A percentile compares a stretch with the other conserved stretches of the same genome.
phyloP scores from a whole-genome alignment of 2,797 vertebrate genomes.

The Poecile montanus region DNA sequence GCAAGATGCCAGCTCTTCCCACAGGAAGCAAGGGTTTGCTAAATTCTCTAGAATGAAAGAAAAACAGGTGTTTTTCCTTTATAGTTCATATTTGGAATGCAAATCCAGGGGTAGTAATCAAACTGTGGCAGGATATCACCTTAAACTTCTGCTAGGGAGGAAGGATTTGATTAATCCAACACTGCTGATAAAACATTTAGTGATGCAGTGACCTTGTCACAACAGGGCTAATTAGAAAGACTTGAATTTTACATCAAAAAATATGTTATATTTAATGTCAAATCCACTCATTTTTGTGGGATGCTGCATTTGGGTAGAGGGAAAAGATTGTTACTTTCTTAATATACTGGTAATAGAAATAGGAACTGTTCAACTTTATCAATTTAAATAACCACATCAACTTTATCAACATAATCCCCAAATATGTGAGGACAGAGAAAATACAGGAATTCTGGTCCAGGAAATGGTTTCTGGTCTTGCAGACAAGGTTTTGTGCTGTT shows the following conservation, averaged over 20 bases:
- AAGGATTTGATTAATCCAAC: neutral
- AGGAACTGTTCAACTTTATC: neutral
- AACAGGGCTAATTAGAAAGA: neutral
- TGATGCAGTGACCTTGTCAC: neutral
- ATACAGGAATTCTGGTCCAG: neutral
- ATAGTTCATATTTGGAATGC: neutral
- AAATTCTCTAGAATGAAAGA: constrained; percentile 89
- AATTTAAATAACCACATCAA: no score
- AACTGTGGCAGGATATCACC: neutral
- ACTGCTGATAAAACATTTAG: neutral
- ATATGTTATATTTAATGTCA: neutral
- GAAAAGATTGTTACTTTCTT: neutral
- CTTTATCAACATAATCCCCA: neutral
- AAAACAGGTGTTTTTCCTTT: neutral
- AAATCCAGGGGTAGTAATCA: neutral
- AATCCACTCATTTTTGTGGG: neutral
- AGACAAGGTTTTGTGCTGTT: neutral
- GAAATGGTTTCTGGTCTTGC: neutral
- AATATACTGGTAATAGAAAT: neutral
- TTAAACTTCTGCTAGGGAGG: neutral
- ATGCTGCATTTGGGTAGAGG: neutral
- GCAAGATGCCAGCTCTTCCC: constrained; percentile 93
- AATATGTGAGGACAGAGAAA: neutral
- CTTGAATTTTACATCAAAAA: neutral
- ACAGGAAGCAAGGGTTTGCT: constrained; percentile 97